Evolutionary conservation across 1,140 invertebrate species (phyloP).

Genomic region (Drosophila serrata): DNA sequence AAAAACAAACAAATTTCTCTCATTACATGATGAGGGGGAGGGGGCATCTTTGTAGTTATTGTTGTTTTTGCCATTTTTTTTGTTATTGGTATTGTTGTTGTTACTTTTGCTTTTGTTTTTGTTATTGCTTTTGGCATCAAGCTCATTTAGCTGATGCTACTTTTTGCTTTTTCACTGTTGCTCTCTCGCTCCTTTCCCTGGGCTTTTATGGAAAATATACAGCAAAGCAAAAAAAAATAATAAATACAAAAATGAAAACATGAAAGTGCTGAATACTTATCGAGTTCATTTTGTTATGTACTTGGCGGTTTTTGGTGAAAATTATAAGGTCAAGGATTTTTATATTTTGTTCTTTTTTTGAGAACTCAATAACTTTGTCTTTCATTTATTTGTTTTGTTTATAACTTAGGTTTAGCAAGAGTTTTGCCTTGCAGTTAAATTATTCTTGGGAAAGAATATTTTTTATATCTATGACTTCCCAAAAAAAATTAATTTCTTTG

Average conservation of each 20-base stretch:
- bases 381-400: neutral
- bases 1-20: constrained; percentile 75
- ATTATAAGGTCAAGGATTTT: constrained; percentile 76
- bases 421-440: neutral
- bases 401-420: neutral
- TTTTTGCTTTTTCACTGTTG: constrained; percentile 26
- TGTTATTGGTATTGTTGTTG: constrained; percentile 7
- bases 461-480: neutral
- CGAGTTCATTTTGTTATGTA: constrained; percentile 70
- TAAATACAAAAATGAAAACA: constrained; percentile 15
- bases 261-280: constrained; percentile 62
- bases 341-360: constrained; percentile 28
- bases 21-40: constrained; percentile 64
- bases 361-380: constrained; percentile 30
- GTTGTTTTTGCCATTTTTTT: constrained; percentile 12
- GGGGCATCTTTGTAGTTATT: constrained; percentile 35
- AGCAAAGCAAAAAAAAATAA: constrained; percentile 4
- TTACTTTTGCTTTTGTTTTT: neutral
- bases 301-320: constrained; percentile 14
- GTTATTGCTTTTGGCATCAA: constrained; percentile 39
- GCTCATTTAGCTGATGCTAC: constrained; percentile 39
- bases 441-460: neutral
- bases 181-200: constrained; percentile 9
- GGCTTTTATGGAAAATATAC: constrained; percentile 37
- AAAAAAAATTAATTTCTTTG: too few relatives aligned